Base-by-base conservation (phyloP, 2,113 vertebrate species). In the Lutjanus erythropterus region DNA sequence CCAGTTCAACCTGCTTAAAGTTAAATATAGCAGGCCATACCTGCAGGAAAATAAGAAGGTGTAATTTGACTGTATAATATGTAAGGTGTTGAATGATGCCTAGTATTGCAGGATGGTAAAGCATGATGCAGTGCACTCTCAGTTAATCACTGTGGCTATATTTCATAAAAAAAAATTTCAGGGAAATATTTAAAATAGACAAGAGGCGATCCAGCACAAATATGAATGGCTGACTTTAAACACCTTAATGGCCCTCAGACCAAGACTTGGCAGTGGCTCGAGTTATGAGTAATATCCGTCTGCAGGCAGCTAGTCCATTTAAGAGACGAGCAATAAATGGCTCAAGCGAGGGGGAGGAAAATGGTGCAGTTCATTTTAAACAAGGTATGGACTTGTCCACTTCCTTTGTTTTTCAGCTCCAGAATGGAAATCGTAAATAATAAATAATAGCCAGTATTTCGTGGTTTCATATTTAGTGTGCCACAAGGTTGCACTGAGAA, bases 201-300 rank as follows among this genome's bases (percentile, higher is more conserved):
- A 84, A 85, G 85, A 87, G 75, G 75, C 52, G 19, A 90, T 89
- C 87, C 82, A 91, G 92, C 83, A 92, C 89, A 91, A 91, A 92
- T 93, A 94, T 93, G 89, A 94, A 94, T 91, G 92, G 84, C 88
- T 84, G 89, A 93, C 88, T 94, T 95, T 92, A 94, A 92, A 92
- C 89, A 91, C 89, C 87, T 89, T 93, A 94, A 94, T 95, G 92
- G 88, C 86, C 86, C 88, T 88, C 88, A 86, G 88, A 91, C 88
- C 86, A 91, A 86, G 76, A 93, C 88, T 95, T 94, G 94, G 94
- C 94, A 94, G 83, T 44, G 35, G 39, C 44, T 67, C 39, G 66
- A 86, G 39, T 86, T 78, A 88, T 94, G 94, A 95, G 93, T 95
- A 94, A 95, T 94, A 91, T 94, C 89, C 89, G 80, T 94, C 92